Evolutionary conservation across 2,888 invertebrate genomes (phyloP).

Genomic region (Sphaeridia pumilis): DNA sequence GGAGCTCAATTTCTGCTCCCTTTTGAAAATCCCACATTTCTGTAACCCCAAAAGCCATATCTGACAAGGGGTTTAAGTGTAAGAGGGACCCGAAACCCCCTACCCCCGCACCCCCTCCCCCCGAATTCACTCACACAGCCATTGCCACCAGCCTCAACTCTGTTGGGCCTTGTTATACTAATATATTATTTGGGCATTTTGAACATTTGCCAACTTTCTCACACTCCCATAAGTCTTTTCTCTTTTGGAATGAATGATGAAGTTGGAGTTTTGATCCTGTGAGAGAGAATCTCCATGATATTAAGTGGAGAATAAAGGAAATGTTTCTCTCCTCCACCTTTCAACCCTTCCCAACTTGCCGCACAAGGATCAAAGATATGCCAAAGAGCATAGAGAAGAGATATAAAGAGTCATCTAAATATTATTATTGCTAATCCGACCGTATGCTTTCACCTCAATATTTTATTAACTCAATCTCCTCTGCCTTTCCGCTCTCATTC

Average conservation of each 20-base stretch:
- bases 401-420: constrained; percentile 7
- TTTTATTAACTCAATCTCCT: constrained; percentile 3
- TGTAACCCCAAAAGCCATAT: too few species aligned
- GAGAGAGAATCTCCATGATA: not conserved
- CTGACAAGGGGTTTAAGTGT: too few species aligned
- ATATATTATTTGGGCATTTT: too few species aligned
- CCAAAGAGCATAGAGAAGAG: not conserved
- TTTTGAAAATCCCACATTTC: too few species aligned
- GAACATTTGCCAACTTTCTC: not conserved
- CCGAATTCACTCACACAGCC: too few species aligned
- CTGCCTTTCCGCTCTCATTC: not conserved
- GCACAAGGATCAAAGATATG: not conserved
- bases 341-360: not conserved
- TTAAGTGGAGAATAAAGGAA: not conserved
- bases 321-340: not conserved
- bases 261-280: too few species aligned
- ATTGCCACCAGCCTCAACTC: too few species aligned
- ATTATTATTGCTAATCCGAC: constrained; percentile 14
- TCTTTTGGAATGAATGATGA: not conserved
- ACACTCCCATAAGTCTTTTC: not conserved
- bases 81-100: too few species aligned
- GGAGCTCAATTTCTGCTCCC: too few species aligned
- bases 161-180: too few species aligned
- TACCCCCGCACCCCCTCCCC: too few species aligned
- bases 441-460: constrained; percentile 13